phyloP scores from a whole-genome alignment of 2,888 invertebrate genomes.

The Drosophila conformis region DNA sequence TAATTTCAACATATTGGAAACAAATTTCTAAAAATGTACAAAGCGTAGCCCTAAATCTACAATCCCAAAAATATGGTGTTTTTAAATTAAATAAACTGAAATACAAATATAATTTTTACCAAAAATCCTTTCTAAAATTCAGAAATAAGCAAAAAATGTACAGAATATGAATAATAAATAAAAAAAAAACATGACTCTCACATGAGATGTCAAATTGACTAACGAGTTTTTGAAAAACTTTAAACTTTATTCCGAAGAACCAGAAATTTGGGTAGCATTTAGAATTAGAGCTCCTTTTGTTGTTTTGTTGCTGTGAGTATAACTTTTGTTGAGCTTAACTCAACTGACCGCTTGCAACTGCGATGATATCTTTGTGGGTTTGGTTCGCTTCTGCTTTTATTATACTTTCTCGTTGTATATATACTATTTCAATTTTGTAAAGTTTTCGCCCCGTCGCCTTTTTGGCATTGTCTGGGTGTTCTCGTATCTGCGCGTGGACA shows the following conservation, averaged over 20 bases:
- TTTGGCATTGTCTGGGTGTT: conserved; percentile 5
- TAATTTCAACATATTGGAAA: neutral
- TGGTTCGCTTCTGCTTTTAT: conserved; percentile 26
- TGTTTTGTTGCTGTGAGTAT: conserved; percentile 13
- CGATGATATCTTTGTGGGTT: conserved; percentile 59
- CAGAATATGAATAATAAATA: neutral
- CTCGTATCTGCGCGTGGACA: conserved; percentile 50
- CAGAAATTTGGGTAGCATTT: conserved; percentile 7
- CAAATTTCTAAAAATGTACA: neutral
- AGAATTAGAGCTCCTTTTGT: conserved; percentile 47
- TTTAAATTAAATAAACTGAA: neutral
- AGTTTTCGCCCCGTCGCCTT: conserved; percentile 41
- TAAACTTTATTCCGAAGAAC: neutral
- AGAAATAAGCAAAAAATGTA: neutral
- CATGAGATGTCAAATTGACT: neutral
- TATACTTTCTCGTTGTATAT: conserved; percentile 36
- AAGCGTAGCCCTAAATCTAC: neutral
- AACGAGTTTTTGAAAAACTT: neutral
- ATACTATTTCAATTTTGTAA: conserved; percentile 60
- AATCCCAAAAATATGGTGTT: neutral
- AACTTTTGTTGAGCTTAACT: conserved; percentile 40
- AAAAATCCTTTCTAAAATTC: neutral
- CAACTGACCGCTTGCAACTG: conserved; percentile 66
- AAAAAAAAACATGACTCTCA: neutral
- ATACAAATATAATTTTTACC: neutral